Percentiles rank a stretch among this genome's conserved stretches.
Evolutionary conservation across 2,888 invertebrate species (phyloP).

Genomic region (Melanophora roralis): DNA sequence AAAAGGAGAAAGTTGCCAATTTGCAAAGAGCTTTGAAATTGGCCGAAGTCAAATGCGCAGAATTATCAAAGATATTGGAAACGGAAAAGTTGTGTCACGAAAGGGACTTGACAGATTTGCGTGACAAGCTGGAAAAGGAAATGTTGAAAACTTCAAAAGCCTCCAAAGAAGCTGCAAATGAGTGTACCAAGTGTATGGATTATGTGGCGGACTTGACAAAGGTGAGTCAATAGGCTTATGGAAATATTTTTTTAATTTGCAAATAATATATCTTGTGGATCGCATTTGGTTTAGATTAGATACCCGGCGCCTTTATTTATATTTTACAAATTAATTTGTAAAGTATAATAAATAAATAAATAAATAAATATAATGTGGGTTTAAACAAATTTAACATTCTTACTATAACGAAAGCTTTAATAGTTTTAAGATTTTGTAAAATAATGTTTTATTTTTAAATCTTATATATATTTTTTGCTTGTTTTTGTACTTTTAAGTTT

Average conservation of each 20-base stretch:
- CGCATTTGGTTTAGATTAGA: too few species aligned
- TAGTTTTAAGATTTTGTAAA: neutral
- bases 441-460: too few species aligned
- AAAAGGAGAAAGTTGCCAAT: conserved; percentile 79
- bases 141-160: conserved; percentile 61
- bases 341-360: too few species aligned
- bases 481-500: conserved; percentile 64
- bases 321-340: too few species aligned
- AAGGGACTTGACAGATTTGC: conserved; percentile 68
- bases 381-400: neutral
- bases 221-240: too few species aligned
- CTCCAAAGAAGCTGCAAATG: conserved; percentile 66
- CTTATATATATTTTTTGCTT: neutral
- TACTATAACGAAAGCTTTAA: too few species aligned
- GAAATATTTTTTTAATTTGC: too few species aligned
- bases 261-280: too few species aligned
- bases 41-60: conserved; percentile 73
- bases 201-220: conserved; percentile 71
- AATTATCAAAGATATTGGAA: conserved; percentile 78
- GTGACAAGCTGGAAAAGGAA: conserved; percentile 70
- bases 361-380: too few species aligned
- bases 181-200: conserved; percentile 73
- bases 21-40: conserved; percentile 77
- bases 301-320: too few species aligned
- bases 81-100: conserved; percentile 77